These are phyloP conservation scores for Montifringilla adamsi DNA, from an alignment of 2,113 vertebrate genomes.

Conservation along the genomic window DNA sequence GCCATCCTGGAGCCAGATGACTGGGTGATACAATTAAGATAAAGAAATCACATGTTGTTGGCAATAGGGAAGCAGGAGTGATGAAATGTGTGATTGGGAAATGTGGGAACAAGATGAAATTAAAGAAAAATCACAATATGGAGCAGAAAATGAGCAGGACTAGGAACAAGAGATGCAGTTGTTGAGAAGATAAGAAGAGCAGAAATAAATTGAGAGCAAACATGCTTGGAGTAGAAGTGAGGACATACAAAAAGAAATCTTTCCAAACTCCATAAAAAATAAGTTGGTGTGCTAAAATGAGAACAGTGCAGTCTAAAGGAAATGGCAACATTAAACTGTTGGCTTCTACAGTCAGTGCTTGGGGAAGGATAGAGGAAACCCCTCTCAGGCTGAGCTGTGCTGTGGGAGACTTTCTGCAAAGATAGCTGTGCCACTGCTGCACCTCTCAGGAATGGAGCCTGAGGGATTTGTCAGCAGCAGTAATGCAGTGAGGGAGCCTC, in stretches of 20 bases:
- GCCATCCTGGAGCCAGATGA: slow-evolving; percentile 58
- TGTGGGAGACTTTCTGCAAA: neutral
- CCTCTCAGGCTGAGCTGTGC: neutral
- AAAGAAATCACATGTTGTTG: slow-evolving; percentile 55
- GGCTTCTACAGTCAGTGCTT: neutral
- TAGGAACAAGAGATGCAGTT: slow-evolving; percentile 63
- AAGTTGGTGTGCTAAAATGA: slow-evolving; percentile 27
- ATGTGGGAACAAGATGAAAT: slow-evolving; percentile 50
- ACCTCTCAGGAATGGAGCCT: rapidly evolving
- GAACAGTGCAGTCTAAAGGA: neutral
- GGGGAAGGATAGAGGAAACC: neutral
- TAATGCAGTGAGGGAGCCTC: rapidly evolving
- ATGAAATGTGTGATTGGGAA: slow-evolving; percentile 63
- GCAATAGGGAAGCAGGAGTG: slow-evolving; percentile 50
- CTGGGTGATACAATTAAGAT: slow-evolving; percentile 68
- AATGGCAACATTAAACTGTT: neutral
- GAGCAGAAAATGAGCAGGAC: slow-evolving; percentile 59
- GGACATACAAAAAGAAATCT: neutral
- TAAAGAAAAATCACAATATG: slow-evolving; percentile 57
- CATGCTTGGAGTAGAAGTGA: slow-evolving; percentile 32
- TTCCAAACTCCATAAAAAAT: slow-evolving; percentile 45
- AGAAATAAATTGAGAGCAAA: slow-evolving; percentile 68
- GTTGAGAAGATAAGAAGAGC: slow-evolving; percentile 53
- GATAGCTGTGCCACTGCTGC: too few relatives aligned
- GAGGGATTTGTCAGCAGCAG: neutral